Conservation (phyloP, 1,140 invertebrate genomes). For the Probaryconus sp. region DNA sequence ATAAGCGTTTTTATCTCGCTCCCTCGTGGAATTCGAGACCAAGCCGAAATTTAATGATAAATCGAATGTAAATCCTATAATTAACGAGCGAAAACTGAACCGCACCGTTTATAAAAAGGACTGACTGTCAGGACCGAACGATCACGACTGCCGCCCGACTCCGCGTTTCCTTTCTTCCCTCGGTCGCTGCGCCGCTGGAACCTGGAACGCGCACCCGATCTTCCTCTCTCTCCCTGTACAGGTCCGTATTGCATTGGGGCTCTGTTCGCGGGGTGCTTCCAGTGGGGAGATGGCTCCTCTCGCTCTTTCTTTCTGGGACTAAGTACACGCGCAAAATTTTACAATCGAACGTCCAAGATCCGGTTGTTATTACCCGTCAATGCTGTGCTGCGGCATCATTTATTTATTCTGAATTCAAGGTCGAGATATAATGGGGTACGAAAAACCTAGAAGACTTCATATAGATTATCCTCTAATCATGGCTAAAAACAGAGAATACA, state of each 20-base stretch:
- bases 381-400: too few species aligned
- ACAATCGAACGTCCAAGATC: too few species aligned
- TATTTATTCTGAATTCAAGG: too few species aligned
- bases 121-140: constrained; percentile 25
- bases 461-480: too few species aligned
- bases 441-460: too few species aligned
- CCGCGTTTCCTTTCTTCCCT: constrained; percentile 44
- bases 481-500: too few species aligned
- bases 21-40: constrained; percentile 12
- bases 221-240: constrained; percentile 41
- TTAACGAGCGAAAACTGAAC: constrained; percentile 7
- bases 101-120: constrained; percentile 8
- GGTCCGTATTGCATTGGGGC: constrained; percentile 8
- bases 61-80: constrained; percentile 19
- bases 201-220: constrained; percentile 43
- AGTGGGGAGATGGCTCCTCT: too few species aligned
- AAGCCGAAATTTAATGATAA: constrained; percentile 32
- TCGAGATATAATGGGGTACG: too few species aligned
- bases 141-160: constrained; percentile 18
- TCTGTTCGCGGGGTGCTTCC: too few species aligned
- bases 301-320: too few species aligned
- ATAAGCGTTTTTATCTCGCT: constrained; percentile 44
- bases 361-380: too few species aligned
- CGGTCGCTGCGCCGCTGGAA: constrained; percentile 28
- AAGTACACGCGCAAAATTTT: too few species aligned